Evolutionary conservation across 2,888 invertebrate genomes (phyloP).

Genomic region (Lissocephala sabroskyi): DNA sequence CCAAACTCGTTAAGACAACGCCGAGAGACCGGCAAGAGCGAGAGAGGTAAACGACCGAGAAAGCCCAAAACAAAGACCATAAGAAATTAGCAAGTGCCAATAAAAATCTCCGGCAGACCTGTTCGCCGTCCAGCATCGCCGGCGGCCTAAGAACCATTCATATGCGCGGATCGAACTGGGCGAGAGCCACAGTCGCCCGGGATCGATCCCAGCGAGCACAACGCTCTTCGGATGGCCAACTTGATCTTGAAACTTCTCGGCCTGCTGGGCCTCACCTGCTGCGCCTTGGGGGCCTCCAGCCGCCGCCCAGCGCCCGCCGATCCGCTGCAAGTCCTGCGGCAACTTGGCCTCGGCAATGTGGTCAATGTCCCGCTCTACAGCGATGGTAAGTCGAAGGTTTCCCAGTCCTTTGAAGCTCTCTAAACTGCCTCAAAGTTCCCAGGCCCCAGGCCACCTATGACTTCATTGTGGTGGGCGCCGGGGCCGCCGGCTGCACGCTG

Average conservation of each 20-base stretch:
- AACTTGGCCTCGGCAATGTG: slow-evolving; percentile 52
- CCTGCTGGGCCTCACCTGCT: background rate
- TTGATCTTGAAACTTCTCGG: background rate
- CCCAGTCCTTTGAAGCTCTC: background rate
- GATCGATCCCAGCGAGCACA: slow-evolving; percentile 26
- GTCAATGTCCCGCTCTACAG: slow-evolving; percentile 47
- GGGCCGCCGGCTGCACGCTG: slow-evolving; percentile 81
- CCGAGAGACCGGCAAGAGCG: slow-evolving; percentile 7
- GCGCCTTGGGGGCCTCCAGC: slow-evolving; percentile 2
- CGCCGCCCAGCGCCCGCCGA: background rate
- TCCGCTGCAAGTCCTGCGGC: slow-evolving; percentile 30
- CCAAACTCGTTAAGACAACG: background rate
- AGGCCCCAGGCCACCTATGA: slow-evolving; percentile 79
- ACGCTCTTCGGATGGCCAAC: slow-evolving; percentile 1
- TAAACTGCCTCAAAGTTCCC: slow-evolving; percentile 77
- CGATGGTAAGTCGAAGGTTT: slow-evolving; percentile 48
- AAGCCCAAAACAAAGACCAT: slow-evolving; percentile 1
- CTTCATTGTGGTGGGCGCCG: slow-evolving; percentile 88
- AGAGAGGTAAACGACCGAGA: slow-evolving; percentile 8
- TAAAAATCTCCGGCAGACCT: no score
- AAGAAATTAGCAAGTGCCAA: slow-evolving; percentile 29
- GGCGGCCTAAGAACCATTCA: no score
- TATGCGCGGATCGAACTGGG: no score
- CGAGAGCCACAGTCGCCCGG: slow-evolving; percentile 21
- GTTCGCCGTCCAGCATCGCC: no score